Evolutionary conservation across 1,140 invertebrate genomes (phyloP).

Genomic region (Archegozetes longisetosus): DNA sequence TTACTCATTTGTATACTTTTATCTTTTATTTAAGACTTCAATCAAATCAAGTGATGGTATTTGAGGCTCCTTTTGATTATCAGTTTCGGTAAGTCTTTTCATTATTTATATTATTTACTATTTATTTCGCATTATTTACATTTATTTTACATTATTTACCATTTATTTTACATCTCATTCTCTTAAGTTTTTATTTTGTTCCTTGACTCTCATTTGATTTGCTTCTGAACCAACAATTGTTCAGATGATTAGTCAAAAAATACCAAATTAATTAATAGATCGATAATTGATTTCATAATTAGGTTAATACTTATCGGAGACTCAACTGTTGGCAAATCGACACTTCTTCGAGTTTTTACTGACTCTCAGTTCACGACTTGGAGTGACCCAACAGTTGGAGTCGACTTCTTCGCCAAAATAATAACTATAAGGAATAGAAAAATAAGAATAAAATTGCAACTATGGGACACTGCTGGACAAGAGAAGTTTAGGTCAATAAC

Average conservation of each 20-base stretch:
- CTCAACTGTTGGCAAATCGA: slow-evolving; percentile 47
- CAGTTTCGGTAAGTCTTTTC: not conserved
- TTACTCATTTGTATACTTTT: no score
- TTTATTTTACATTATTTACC: no score
- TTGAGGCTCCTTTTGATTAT: not conserved
- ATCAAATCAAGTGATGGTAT: not conserved
- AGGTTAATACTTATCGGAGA: slow-evolving; percentile 48
- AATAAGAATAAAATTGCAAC: slow-evolving; percentile 53
- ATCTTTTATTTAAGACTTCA: not conserved
- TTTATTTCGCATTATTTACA: no score
- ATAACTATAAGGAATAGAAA: not conserved
- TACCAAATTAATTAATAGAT: no score
- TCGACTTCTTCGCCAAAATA: not conserved
- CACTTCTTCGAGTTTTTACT: slow-evolving; percentile 44
- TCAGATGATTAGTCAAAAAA: no score
- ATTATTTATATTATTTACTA: no score
- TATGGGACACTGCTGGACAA: slow-evolving; percentile 97
- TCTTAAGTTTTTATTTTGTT: no score
- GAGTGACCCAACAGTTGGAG: slow-evolving; percentile 36
- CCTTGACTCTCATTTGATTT: no score
- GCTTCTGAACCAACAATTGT: no score
- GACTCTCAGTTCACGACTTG: slow-evolving; percentile 41
- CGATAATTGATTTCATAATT: slow-evolving; percentile 32
- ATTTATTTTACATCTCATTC: no score
- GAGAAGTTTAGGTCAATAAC: slow-evolving; percentile 93